phyloP scores from a whole-genome alignment of 2,888 invertebrate species.

The Nomada flava region DNA sequence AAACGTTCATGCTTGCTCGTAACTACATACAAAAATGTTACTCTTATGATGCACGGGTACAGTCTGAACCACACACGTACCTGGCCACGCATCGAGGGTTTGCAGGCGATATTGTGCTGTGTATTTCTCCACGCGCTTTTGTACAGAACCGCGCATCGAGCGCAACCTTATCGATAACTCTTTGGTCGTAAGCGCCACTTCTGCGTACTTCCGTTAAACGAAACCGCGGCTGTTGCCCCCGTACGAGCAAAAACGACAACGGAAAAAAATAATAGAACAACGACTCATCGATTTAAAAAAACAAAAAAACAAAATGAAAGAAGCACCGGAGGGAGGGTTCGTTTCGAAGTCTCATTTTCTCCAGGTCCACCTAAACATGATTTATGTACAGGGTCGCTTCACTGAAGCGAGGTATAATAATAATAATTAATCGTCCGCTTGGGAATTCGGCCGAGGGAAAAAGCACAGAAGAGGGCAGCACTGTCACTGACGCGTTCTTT shows the following conservation, averaged over 20 bases:
- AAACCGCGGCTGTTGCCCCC: conserved; percentile 34
- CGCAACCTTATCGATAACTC: conserved; percentile 70
- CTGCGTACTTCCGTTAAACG: conserved; percentile 58
- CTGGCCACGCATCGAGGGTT: conserved; percentile 26
- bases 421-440: conserved; percentile 46
- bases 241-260: conserved; percentile 15
- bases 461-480: conserved; percentile 31
- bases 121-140: conserved; percentile 45
- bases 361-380: conserved; percentile 44
- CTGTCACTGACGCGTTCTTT: conserved; percentile 9
- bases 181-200: conserved; percentile 77
- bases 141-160: conserved; percentile 61
- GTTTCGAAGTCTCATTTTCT: conserved; percentile 53
- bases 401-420: conserved; percentile 62
- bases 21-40: conserved; percentile 59
- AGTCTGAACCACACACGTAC: background rate
- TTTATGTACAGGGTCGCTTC: conserved; percentile 71
- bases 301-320: background rate
- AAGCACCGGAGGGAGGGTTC: conserved; percentile 56
- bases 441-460: conserved; percentile 20
- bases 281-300: conserved; percentile 17
- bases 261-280: background rate
- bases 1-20: conserved; percentile 66
- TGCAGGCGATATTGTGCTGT: conserved; percentile 36
- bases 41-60: conserved; percentile 39